These are phyloP conservation scores for Cartodere bifasciata DNA, from an alignment of 2,888 invertebrate species.

Conservation along the genomic window DNA sequence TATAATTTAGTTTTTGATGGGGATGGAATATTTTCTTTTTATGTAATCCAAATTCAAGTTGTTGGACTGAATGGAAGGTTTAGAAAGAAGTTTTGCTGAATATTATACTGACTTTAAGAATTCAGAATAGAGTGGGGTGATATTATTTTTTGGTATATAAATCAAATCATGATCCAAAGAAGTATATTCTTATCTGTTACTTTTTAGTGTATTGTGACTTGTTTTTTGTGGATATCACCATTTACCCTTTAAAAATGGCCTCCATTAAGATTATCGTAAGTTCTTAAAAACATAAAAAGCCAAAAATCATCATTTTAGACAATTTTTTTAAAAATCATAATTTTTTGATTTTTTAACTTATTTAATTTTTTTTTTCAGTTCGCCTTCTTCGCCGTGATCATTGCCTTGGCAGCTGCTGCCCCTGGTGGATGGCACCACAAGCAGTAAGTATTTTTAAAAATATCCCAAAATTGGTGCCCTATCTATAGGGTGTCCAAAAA, in stretches of 20 bases:
- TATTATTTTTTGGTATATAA: no score
- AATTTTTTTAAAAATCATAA: no score
- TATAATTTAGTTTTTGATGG: no score
- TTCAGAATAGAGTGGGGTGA: conserved; percentile 9
- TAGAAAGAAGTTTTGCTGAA: no score
- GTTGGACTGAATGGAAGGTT: no score
- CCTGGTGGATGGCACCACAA: conserved; percentile 14
- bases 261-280: conserved; percentile 10
- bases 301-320: no score
- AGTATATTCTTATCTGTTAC: conserved; percentile 8
- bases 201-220: conserved; percentile 9
- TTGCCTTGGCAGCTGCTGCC: conserved; percentile 12
- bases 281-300: no score
- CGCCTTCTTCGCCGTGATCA: conserved; percentile 12
- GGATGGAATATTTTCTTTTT: conserved; percentile 11
- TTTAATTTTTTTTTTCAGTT: conserved; percentile 11
- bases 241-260: conserved; percentile 10
- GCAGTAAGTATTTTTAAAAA: conserved; percentile 15
- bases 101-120: conserved; percentile 10
- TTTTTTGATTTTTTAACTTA: background rate
- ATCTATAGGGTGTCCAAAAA: no score
- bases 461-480: no score
- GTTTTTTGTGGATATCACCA: conserved; percentile 7
- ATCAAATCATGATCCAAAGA: no score
- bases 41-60: no score